A percentile compares a stretch with the other conserved stretches of the same genome.
phyloP scores from a whole-genome alignment of 2,797 vertebrate genomes.

The Sternotherus odoratus region DNA sequence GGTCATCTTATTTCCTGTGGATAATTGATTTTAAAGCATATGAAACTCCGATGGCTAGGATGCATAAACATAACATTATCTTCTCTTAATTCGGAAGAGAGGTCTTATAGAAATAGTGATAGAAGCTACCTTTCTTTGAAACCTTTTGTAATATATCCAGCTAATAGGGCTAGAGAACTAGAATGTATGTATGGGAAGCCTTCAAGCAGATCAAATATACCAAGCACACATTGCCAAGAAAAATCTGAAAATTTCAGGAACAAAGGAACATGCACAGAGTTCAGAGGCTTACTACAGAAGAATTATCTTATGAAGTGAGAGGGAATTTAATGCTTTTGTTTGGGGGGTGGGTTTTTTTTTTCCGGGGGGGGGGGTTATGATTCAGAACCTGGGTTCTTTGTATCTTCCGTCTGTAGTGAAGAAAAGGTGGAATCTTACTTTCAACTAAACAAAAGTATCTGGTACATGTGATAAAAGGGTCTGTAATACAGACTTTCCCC shows the following conservation, averaged over 20 bases:
- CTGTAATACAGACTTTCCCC: background rate
- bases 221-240: background rate
- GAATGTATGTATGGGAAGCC: background rate
- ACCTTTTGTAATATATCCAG: background rate
- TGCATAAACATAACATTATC: background rate
- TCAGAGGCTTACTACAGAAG: background rate
- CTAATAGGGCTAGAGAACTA: background rate
- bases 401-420: accelerated
- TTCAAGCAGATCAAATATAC: background rate
- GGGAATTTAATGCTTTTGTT: accelerated
- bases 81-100: background rate
- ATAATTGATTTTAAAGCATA: background rate
- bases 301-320: background rate
- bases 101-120: background rate
- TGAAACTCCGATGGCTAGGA: background rate
- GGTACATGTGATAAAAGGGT: accelerated
- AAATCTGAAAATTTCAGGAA: background rate
- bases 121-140: background rate
- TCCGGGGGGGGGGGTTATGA: background rate
- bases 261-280: background rate
- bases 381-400: background rate
- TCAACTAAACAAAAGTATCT: background rate
- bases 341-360: too few species aligned
- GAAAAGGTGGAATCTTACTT: background rate
- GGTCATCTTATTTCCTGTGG: background rate